Percentiles rank a stretch among this genome's conserved stretches.
phyloP scores from a whole-genome alignment of 2,888 invertebrate genomes.

The Coleophora deauratella region DNA sequence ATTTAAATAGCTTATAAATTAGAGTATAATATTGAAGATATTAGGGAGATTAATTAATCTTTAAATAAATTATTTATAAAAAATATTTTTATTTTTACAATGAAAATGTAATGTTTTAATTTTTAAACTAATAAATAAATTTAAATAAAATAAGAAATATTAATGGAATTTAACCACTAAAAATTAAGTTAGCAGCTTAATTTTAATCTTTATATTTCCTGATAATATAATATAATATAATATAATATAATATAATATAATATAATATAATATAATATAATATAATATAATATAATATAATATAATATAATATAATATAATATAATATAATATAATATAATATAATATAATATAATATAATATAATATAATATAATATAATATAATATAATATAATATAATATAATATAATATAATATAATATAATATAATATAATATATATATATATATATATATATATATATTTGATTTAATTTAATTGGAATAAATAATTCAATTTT shows the following conservation, averaged over 20 bases:
- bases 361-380: too few species aligned
- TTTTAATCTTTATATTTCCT: conserved; percentile 64
- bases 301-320: too few species aligned
- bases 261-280: too few species aligned
- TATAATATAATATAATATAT: conserved; percentile 4
- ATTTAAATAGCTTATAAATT: conserved; percentile 50
- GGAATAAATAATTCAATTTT: conserved; percentile 69
- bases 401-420: neutral
- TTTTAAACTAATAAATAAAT: conserved; percentile 77
- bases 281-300: conserved; percentile 18
- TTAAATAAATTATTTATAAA: conserved; percentile 42
- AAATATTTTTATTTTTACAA: conserved; percentile 70
- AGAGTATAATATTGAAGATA: conserved; percentile 58
- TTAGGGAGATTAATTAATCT: conserved; percentile 43
- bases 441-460: too few species aligned
- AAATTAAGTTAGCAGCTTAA: conserved; percentile 79
- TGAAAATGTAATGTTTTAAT: conserved; percentile 79
- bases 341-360: too few species aligned
- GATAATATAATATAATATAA: too few species aligned
- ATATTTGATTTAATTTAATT: conserved; percentile 41
- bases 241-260: conserved; percentile 6
- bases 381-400: too few species aligned
- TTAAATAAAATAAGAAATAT: conserved; percentile 62
- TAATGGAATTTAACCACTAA: conserved; percentile 65
- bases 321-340: too few species aligned